Evolutionary conservation across 2,113 vertebrate species (phyloP).

Genomic region (Romanogobio albipinnatus): DNA sequence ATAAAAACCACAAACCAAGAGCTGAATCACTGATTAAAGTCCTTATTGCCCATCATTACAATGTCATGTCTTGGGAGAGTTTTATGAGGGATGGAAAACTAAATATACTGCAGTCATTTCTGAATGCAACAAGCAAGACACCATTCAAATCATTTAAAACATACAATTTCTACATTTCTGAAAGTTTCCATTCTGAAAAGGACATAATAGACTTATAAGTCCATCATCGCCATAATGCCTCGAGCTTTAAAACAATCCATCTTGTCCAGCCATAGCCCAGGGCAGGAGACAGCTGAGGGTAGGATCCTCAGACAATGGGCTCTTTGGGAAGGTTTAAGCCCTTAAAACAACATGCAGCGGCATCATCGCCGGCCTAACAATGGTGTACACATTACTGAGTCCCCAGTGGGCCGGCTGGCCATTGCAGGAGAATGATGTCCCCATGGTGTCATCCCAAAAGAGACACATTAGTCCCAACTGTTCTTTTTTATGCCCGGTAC

Average conservation of each 20-base stretch:
- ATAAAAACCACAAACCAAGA: conserved; percentile 71
- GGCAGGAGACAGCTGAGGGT: conserved; percentile 71
- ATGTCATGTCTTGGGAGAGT: conserved; percentile 72
- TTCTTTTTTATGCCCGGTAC: conserved; percentile 77
- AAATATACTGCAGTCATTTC: conserved; percentile 65
- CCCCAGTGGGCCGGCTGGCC: conserved; percentile 69
- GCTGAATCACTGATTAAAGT: conserved; percentile 72
- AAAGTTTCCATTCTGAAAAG: conserved; percentile 35
- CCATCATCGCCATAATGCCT: conserved; percentile 41
- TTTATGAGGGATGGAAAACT: conserved; percentile 70
- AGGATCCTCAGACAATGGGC: conserved; percentile 72
- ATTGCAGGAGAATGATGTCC: conserved; percentile 69
- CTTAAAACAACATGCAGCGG: conserved; percentile 82
- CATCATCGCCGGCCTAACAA: conserved; percentile 74
- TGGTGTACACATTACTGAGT: conserved; percentile 74
- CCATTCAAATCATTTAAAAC: neutral
- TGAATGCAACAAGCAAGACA: conserved; percentile 69
- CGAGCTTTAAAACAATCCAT: conserved; percentile 69
- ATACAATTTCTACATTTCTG: neutral
- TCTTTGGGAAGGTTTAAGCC: conserved; percentile 76
- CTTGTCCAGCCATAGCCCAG: conserved; percentile 69
- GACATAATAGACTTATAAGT: conserved; percentile 40
- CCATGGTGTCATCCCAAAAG: conserved; percentile 76
- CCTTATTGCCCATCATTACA: conserved; percentile 76
- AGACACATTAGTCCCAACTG: conserved; percentile 81